Evolutionary conservation across 2,888 invertebrate genomes (phyloP).

Genomic region (Caenorhabditis sp.): DNA sequence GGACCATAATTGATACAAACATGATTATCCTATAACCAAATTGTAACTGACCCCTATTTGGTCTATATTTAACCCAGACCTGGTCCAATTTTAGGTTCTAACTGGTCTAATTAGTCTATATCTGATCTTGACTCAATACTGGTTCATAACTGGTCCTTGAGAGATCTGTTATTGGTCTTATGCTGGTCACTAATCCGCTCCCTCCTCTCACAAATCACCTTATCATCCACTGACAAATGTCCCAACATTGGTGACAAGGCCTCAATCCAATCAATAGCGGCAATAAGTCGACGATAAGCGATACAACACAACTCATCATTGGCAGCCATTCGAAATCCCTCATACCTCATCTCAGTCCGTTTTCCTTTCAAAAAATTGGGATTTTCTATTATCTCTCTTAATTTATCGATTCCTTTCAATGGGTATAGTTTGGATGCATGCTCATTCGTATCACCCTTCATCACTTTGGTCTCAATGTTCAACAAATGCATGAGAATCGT

Average conservation of each 20-base stretch:
- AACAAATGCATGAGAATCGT: constrained; percentile 66
- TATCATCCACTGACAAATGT: constrained; percentile 57
- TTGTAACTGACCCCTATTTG: too few relatives aligned
- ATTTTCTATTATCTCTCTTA: constrained; percentile 62
- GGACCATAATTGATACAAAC: too few relatives aligned
- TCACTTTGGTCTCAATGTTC: constrained; percentile 66
- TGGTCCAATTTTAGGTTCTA: too few relatives aligned
- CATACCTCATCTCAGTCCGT: constrained; percentile 68
- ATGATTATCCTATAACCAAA: too few relatives aligned
- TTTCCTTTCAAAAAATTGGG: constrained; percentile 60
- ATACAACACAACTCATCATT: constrained; percentile 65
- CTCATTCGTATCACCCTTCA: constrained; percentile 62
- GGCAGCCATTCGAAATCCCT: constrained; percentile 65
- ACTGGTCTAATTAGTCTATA: too few relatives aligned
- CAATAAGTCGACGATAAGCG: constrained; percentile 65
- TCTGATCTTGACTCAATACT: too few relatives aligned
- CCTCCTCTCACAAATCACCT: constrained; percentile 12
- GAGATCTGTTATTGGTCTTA: too few relatives aligned
- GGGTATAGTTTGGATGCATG: constrained; percentile 64
- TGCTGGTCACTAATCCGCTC: too few relatives aligned
- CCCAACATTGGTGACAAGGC: constrained; percentile 58
- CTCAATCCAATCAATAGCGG: constrained; percentile 70
- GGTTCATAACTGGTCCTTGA: too few relatives aligned
- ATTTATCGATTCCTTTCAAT: constrained; percentile 54
- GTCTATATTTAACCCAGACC: too few relatives aligned